phyloP scores from a whole-genome alignment of 2,888 invertebrate species.

The Halictus quadricinctus region DNA sequence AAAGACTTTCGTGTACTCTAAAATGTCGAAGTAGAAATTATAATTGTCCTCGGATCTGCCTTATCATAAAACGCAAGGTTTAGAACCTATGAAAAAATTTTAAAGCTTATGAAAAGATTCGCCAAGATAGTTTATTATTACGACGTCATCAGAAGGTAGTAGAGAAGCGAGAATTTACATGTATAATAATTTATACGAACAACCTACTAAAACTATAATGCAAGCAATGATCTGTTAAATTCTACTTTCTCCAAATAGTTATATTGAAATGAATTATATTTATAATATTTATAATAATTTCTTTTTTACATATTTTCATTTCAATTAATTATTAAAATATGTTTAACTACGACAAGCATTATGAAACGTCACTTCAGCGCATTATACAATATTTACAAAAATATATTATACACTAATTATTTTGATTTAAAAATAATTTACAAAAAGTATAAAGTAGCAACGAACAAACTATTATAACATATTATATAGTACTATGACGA shows the following conservation, averaged over 20 bases:
- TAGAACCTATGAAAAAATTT: background rate
- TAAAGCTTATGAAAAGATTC: background rate
- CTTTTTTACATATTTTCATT: background rate
- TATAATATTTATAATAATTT: background rate
- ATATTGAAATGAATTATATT: background rate
- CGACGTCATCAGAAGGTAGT: too few relatives aligned
- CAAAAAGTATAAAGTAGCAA: background rate
- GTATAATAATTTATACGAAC: background rate
- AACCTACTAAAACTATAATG: background rate
- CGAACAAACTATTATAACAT: too few relatives aligned
- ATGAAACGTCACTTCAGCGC: background rate
- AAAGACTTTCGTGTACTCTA: background rate
- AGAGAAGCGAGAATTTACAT: too few relatives aligned
- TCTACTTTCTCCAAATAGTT: background rate
- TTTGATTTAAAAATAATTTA: slow-evolving; percentile 15
- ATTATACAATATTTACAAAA: background rate
- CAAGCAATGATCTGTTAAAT: background rate
- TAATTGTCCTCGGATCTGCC: background rate
- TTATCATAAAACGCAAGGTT: background rate
- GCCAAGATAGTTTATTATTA: background rate
- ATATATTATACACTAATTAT: background rate
- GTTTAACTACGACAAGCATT: background rate
- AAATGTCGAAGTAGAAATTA: background rate
- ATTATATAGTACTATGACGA: background rate
- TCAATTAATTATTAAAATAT: background rate